Conservation (phyloP, 2,113 vertebrate genomes). For the Hemibagrus wyckioides region DNA sequence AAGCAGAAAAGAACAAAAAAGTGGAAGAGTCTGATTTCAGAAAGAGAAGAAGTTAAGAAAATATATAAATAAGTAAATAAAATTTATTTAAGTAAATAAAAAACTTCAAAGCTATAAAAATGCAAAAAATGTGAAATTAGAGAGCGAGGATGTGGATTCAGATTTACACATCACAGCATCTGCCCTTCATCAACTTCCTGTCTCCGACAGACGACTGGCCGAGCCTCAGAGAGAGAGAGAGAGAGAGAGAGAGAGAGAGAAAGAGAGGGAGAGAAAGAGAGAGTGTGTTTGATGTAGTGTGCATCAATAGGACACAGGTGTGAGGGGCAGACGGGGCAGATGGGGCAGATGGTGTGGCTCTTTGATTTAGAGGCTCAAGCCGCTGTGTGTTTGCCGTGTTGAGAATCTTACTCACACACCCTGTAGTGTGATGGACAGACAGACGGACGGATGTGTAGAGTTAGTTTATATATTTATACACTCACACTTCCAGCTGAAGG, state of each 20-base stretch:
- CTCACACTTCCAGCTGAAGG: not conserved
- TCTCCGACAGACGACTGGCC: conserved; percentile 30
- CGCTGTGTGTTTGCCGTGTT: not conserved
- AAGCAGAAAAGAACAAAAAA: not conserved
- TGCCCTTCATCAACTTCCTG: not conserved
- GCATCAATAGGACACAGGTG: conserved; percentile 49
- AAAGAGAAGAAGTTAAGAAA: no score
- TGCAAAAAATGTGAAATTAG: not conserved
- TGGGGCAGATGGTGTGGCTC: conserved; percentile 27
- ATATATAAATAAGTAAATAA: no score
- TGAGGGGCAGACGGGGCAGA: conserved; percentile 54
- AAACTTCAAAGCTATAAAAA: not conserved
- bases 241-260: conserved; percentile 20
- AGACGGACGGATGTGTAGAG: not conserved
- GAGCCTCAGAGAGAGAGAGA: conserved; percentile 20
- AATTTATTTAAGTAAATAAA: not conserved
- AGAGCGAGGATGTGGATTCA: not conserved
- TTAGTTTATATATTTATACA: not conserved
- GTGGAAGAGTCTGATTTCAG: no score
- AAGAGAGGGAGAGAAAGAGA: not conserved
- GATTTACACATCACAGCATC: not conserved
- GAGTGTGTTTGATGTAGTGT: conserved; percentile 47
- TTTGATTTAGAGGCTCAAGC: not conserved
- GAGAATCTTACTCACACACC: not conserved
- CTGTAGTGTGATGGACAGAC: not conserved